Percentiles rank a stretch among this genome's conserved stretches.
Evolutionary conservation across 2,113 vertebrate genomes (phyloP).

Genomic region (Tragelaphus imberbis): DNA sequence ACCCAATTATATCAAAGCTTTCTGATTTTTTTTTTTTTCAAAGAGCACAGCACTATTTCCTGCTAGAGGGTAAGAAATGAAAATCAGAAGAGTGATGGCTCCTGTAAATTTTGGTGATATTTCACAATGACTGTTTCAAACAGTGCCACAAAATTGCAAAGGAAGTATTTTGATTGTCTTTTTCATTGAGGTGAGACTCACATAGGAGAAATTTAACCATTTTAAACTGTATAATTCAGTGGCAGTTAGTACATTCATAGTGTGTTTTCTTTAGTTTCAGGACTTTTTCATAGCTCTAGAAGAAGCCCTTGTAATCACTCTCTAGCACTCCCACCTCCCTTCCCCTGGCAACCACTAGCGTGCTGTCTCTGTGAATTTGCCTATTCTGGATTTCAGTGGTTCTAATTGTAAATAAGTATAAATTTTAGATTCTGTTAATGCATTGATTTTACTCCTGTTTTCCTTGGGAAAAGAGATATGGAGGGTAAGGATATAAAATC

Average conservation of each 20-base stretch:
- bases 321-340: background rate
- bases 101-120: background rate
- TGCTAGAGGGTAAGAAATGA: background rate
- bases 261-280: background rate
- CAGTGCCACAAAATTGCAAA: background rate
- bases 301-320: background rate
- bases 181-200: background rate
- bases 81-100: background rate
- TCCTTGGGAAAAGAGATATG: background rate
- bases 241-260: background rate
- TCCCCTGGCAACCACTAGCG: background rate
- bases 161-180: background rate
- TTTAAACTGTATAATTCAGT: background rate
- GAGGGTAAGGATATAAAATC: background rate
- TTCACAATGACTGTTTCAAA: constrained; percentile 17
- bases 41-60: background rate
- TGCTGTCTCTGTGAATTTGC: background rate
- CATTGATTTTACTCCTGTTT: background rate
- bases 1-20: background rate
- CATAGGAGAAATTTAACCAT: background rate
- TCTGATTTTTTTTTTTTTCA: background rate
- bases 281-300: background rate
- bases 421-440: background rate
- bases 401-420: background rate
- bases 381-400: background rate